Conservation (phyloP, 2,888 invertebrate species). For the Drepanosiphum platanoidis region DNA sequence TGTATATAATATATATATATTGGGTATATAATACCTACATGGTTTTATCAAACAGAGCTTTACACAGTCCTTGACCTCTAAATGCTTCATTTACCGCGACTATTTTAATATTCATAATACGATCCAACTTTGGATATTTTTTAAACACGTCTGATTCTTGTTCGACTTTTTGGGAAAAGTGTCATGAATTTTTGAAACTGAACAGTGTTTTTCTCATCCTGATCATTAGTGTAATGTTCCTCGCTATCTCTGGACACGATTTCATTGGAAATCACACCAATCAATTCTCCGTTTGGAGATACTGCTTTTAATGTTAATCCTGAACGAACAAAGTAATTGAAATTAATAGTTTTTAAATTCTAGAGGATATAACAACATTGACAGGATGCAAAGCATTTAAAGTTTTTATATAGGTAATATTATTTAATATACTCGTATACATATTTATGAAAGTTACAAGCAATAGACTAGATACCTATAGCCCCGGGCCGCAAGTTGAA, state of each 20-base stretch:
- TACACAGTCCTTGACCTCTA: conserved; percentile 76
- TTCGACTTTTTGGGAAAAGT: conserved; percentile 72
- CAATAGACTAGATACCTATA: too few species aligned
- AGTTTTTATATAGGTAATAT: too few species aligned
- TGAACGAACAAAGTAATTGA: too few species aligned
- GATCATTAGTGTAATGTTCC: conserved; percentile 70
- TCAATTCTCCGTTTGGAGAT: conserved; percentile 71
- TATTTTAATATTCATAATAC: conserved; percentile 74
- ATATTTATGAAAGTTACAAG: too few species aligned
- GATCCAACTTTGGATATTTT: conserved; percentile 71
- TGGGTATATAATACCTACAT: conserved; percentile 75
- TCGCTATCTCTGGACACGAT: conserved; percentile 65
- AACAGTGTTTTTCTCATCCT: conserved; percentile 67
- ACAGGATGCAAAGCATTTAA: too few species aligned
- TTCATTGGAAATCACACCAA: conserved; percentile 72
- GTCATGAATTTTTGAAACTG: conserved; percentile 76
- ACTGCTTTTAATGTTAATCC: conserved; percentile 74
- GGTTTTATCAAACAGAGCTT: conserved; percentile 72
- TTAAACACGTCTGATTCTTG: conserved; percentile 71
- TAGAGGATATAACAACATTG: too few species aligned
- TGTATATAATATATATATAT: too few species aligned
- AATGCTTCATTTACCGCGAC: conserved; percentile 75
- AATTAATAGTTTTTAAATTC: too few species aligned
- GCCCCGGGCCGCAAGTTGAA: too few species aligned
- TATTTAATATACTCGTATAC: too few species aligned